phyloP scores from a whole-genome alignment of 1,140 invertebrate species.

The Eriosoma lanigerum region DNA sequence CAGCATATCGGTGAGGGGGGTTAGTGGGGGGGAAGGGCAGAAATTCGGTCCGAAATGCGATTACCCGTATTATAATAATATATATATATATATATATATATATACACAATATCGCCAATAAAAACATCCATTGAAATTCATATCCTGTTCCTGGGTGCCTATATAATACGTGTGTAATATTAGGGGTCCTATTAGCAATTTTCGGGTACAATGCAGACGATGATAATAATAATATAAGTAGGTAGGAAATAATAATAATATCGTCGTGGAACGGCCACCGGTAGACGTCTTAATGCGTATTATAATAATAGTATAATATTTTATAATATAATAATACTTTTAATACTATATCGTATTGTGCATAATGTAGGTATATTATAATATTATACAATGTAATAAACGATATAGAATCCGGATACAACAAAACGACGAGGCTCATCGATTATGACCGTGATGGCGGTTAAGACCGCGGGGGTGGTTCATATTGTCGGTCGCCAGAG shows the following conservation, averaged over 20 bases:
- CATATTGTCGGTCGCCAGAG: slow-evolving; percentile 38
- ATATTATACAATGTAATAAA: too few relatives aligned
- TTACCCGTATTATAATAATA: not conserved
- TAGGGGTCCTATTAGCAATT: slow-evolving; percentile 36
- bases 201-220: not conserved
- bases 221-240: not conserved
- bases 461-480: not conserved
- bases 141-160: slow-evolving; percentile 28
- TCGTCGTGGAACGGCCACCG: slow-evolving; percentile 27
- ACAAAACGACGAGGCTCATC: slow-evolving; percentile 40
- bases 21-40: too few relatives aligned
- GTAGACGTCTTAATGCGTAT: slow-evolving; percentile 35
- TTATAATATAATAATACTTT: not conserved
- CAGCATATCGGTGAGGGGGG: too few relatives aligned
- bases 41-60: not conserved
- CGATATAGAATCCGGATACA: slow-evolving; percentile 14
- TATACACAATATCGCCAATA: slow-evolving; percentile 37
- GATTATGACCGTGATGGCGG: slow-evolving; percentile 36
- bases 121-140: slow-evolving; percentile 46
- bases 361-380: not conserved
- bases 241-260: not conserved
- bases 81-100: too few relatives aligned
- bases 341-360: too few relatives aligned
- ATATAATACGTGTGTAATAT: slow-evolving; percentile 19
- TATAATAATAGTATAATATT: not conserved